These are phyloP conservation scores for Caenorhabditis afra DNA, from an alignment of 2,888 invertebrate species.

Conservation along the genomic window DNA sequence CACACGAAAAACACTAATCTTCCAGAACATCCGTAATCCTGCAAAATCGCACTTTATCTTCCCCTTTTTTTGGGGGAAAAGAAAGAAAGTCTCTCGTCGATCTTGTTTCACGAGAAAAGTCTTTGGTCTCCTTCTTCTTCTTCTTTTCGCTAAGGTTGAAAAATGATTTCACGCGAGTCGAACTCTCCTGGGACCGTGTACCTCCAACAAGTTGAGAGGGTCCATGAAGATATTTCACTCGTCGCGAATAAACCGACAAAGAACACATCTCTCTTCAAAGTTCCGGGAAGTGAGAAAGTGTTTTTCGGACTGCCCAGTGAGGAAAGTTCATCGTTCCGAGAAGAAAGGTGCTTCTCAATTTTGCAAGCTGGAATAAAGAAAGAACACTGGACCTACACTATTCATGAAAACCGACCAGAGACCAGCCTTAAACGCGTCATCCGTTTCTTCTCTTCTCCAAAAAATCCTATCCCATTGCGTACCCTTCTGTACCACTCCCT, in stretches of 20 bases:
- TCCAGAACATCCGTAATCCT: too few species aligned
- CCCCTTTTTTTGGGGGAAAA: too few species aligned
- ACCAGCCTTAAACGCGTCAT: constrained; percentile 21
- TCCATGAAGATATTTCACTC: constrained; percentile 25
- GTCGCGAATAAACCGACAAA: too few species aligned
- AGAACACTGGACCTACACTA: constrained; percentile 27
- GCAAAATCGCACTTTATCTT: too few species aligned
- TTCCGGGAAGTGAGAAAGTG: background rate
- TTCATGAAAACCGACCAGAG: constrained; percentile 29
- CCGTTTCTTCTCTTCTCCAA: background rate
- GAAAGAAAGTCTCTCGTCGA: background rate
- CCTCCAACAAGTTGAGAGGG: constrained; percentile 21
- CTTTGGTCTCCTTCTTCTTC: too few species aligned
- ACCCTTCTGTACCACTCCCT: too few species aligned
- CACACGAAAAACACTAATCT: too few species aligned
- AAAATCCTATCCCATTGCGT: background rate
- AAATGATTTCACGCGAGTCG: constrained; percentile 42
- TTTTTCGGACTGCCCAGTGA: background rate
- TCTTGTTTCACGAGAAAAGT: background rate
- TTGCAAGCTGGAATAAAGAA: constrained; percentile 24
- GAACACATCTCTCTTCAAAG: constrained; percentile 9
- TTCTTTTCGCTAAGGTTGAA: constrained; percentile 46
- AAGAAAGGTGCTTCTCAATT: constrained; percentile 30
- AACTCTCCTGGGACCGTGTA: constrained; percentile 24
- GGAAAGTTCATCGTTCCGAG: background rate